A percentile compares a stretch with the other conserved stretches of the same genome.
phyloP scores from a whole-genome alignment of 2,113 vertebrate genomes.

The Ophthalmolycus amberensis region DNA sequence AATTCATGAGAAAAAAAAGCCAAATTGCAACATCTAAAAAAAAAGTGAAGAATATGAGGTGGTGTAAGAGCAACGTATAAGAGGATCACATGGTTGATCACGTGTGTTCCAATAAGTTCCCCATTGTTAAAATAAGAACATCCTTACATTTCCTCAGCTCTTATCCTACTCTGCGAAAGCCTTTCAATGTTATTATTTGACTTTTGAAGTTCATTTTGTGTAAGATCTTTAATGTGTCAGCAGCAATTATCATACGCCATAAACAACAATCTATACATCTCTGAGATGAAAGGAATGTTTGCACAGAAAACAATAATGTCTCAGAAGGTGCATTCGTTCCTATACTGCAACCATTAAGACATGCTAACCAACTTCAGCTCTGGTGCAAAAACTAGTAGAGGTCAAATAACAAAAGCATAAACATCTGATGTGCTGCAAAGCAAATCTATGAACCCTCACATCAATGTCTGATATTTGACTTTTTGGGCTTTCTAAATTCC shows the following conservation, averaged over 20 bases:
- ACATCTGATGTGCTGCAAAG: not conserved
- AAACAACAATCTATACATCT: not conserved
- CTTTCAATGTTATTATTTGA: not conserved
- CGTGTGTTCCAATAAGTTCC: not conserved
- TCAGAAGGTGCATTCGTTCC: not conserved
- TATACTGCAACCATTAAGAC: not conserved
- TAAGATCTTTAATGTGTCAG: not conserved
- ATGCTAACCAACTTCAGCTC: not conserved
- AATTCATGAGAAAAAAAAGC: too few relatives aligned
- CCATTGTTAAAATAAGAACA: not conserved
- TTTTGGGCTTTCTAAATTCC: not conserved
- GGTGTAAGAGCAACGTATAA: not conserved
- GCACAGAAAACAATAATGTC: not conserved
- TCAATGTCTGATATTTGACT: not conserved
- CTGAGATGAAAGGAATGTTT: not conserved
- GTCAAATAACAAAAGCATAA: not conserved
- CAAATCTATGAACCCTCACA: not conserved
- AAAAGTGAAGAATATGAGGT: not conserved
- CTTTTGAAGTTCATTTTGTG: not conserved
- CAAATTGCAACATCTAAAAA: not conserved
- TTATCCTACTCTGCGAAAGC: not conserved
- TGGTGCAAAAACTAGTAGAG: not conserved
- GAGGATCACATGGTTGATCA: not conserved
- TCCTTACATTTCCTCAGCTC: not conserved
- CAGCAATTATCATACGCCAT: not conserved